These are phyloP conservation scores for Sebastes cheni DNA, from an alignment of 2,797 vertebrate species.

Conservation along the genomic window DNA sequence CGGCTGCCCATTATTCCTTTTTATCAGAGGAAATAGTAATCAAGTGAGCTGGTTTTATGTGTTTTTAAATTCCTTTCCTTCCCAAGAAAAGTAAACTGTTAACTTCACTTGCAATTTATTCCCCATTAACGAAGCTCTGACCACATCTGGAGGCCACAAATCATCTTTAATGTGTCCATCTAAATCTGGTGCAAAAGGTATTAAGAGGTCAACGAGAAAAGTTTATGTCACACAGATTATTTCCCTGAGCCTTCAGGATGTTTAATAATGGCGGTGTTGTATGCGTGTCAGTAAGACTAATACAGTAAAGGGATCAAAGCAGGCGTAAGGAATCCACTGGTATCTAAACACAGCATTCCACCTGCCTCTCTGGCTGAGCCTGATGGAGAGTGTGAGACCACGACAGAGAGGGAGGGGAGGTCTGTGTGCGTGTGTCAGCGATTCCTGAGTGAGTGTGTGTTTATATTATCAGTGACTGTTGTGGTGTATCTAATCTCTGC, in stretches of 20 bases:
- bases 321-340: constrained; percentile 25
- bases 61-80: constrained; percentile 26
- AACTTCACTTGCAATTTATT: background rate
- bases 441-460: constrained; percentile 57
- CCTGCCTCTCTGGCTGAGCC: constrained; percentile 48
- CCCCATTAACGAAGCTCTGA: constrained; percentile 2
- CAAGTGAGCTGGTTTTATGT: constrained; percentile 26
- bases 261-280: constrained; percentile 19
- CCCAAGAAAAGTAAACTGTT: constrained; percentile 4
- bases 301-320: constrained; percentile 41
- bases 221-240: background rate
- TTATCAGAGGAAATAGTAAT: constrained; percentile 45
- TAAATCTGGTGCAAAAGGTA: constrained; percentile 14
- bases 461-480: constrained; percentile 70
- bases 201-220: background rate
- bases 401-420: background rate
- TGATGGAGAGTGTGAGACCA: constrained; percentile 43
- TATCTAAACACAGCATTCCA: constrained; percentile 66
- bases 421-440: constrained; percentile 48
- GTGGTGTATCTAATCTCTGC: constrained; percentile 87
- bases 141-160: background rate
- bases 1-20: constrained; percentile 5
- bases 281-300: constrained; percentile 8
- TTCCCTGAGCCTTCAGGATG: constrained; percentile 7
- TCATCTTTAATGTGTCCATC: constrained; percentile 10